Evolutionary conservation across 2,113 vertebrate species (phyloP).

Genomic region (Pollachius pollachius): DNA sequence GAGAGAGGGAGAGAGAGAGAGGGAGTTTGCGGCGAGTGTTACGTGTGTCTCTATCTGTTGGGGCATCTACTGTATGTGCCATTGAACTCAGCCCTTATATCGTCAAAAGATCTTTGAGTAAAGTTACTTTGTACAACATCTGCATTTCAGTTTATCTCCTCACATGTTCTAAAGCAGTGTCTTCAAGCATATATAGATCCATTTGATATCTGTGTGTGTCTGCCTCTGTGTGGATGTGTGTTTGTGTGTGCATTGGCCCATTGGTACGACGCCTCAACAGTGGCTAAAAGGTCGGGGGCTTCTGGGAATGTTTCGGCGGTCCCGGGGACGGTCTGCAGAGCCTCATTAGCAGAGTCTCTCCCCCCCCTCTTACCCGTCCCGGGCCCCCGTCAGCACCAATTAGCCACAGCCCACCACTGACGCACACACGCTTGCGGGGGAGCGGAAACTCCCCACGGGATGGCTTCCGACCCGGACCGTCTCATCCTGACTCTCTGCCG

Average conservation of each 20-base stretch:
- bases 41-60: no score
- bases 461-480: constrained; percentile 67
- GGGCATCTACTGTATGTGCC: no score
- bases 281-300: constrained; percentile 61
- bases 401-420: constrained; percentile 80
- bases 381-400: constrained; percentile 78
- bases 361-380: constrained; percentile 75
- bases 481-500: constrained; percentile 43
- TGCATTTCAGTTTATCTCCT: no score
- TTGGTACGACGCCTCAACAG: background rate
- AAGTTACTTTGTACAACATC: no score
- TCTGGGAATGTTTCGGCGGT: constrained; percentile 67
- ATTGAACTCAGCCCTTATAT: no score
- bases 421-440: constrained; percentile 64
- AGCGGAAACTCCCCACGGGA: constrained; percentile 78
- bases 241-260: constrained; percentile 10
- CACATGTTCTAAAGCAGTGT: no score
- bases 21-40: no score
- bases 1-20: no score
- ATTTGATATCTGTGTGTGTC: no score
- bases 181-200: no score
- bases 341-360: constrained; percentile 74
- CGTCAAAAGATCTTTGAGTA: no score
- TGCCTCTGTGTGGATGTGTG: background rate
- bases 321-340: constrained; percentile 69